These are phyloP conservation scores for Rhodophaea formosa DNA, from an alignment of 2,888 invertebrate genomes.

Conservation along the genomic window DNA sequence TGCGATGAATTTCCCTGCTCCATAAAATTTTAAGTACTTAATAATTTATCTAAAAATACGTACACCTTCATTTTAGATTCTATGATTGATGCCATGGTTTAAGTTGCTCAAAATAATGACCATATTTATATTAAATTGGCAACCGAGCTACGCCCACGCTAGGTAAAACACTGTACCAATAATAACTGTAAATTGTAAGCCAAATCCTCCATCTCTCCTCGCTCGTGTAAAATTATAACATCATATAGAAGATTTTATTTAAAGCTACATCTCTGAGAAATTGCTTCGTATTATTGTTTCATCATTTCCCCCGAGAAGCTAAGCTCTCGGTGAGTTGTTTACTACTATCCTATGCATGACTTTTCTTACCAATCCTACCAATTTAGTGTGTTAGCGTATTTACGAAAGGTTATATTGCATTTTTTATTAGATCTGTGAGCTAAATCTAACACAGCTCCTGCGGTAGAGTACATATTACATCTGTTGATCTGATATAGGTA, in stretches of 20 bases:
- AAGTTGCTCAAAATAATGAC: too few relatives aligned
- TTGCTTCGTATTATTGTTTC: constrained; percentile 29
- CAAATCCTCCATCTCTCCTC: not conserved
- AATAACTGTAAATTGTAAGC: not conserved
- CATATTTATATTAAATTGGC: too few relatives aligned
- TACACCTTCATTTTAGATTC: too few relatives aligned
- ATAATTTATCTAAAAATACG: too few relatives aligned
- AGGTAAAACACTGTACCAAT: too few relatives aligned
- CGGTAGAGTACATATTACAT: not conserved
- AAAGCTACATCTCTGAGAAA: constrained; percentile 10
- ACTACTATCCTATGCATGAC: constrained; percentile 37
- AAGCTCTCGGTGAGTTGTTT: constrained; percentile 33
- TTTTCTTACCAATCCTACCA: constrained; percentile 30
- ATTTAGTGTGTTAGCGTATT: constrained; percentile 20
- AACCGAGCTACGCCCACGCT: too few relatives aligned
- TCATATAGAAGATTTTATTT: constrained; percentile 8
- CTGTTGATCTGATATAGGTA: constrained; percentile 18
- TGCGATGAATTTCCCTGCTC: too few relatives aligned
- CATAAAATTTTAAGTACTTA: too few relatives aligned
- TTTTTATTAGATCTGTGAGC: constrained; percentile 20
- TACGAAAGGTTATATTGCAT: constrained; percentile 23
- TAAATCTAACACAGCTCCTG: not conserved
- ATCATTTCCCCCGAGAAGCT: constrained; percentile 43
- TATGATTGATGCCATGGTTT: too few relatives aligned
- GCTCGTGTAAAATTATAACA: not conserved